Conservation (phyloP, 2,797 vertebrate species). For the Lithobates pipiens region DNA sequence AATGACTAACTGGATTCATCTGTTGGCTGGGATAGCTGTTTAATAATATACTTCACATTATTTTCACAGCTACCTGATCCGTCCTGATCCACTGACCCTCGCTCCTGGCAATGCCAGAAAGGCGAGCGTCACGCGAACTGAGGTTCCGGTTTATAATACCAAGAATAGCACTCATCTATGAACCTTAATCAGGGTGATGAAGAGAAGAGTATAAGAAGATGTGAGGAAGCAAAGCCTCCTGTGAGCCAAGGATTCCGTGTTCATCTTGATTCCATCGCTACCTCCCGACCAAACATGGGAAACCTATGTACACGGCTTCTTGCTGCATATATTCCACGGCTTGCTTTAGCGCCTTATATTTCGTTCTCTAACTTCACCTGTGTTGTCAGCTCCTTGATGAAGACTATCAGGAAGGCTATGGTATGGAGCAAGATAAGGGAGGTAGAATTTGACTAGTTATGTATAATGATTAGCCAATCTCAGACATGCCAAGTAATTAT, state of each 20-base stretch:
- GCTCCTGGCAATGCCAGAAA: conserved; percentile 78
- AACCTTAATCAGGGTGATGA: conserved; percentile 53
- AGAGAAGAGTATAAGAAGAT: background rate
- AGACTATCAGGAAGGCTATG: background rate
- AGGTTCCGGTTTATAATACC: conserved; percentile 78
- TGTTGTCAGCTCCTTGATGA: background rate
- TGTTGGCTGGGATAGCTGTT: too few relatives aligned
- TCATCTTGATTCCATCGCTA: background rate
- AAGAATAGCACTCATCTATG: conserved; percentile 85
- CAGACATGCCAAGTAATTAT: conserved; percentile 25
- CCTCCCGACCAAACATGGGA: background rate
- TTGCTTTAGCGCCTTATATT: conserved; percentile 10
- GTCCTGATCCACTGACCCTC: conserved; percentile 83
- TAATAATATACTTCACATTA: background rate
- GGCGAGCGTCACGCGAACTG: conserved; percentile 73
- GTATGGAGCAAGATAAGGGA: background rate
- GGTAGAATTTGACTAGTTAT: background rate
- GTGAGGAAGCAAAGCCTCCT: background rate
- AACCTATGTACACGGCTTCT: background rate
- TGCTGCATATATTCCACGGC: background rate
- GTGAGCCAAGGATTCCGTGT: background rate
- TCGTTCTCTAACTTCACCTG: background rate
- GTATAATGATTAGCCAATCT: background rate
- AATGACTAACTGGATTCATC: too few relatives aligned
- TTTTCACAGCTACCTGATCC: conserved; percentile 80